Base-by-base conservation (phyloP, 2,797 vertebrate species). In the Mallotus villosus region DNA sequence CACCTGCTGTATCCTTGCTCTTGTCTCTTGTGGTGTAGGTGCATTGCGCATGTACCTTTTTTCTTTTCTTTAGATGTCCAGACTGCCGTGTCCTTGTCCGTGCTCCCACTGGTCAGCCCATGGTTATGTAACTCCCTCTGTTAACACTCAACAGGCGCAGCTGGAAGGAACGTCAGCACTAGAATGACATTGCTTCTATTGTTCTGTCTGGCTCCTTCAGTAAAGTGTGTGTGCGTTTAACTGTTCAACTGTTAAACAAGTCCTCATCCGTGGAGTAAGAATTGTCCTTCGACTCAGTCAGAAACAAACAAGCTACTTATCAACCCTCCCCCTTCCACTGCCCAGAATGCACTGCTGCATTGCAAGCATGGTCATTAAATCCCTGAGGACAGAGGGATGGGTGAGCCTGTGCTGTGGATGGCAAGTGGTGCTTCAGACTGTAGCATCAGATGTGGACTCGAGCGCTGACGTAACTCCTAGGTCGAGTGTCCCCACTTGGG, bases 71-170 rank as follows among this genome's bases (percentile, higher is more conserved):
- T 60, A 3, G 7, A 17, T 25, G 58, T 67, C 21, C 21, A 22
- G 12, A 17, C 27, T 62, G 6, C 19, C 16, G 6, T 63, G 29
- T 34, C 14, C 25, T 24, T 37, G 63, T 65, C 19, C 3, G 19
- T 27, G 16, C 55, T 67, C 59, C 24, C 22, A 17, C 61, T 17
- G 21, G 63, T 24, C 2, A 7, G 27, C 16, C 55, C 58, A 19
- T 25, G 51, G 59, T 84, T 84, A 61, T 41, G 19, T 70, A 74
- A 77, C n/a, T 7, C 1, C 37, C 59, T 21, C 3, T n/a, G 17
- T n/a, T 19, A 37, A 2, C 24, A 8, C 61, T 3, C 41, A 46
- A 14, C 41, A 8, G 12, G 41, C 11, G 12, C 41, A 58, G 51
- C 27, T 32, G 69, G 16, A 22, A 68, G 16, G 14, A 27, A 21